These are phyloP conservation scores for Physocephala rufipes DNA, from an alignment of 2,888 invertebrate species.

Conservation along the genomic window DNA sequence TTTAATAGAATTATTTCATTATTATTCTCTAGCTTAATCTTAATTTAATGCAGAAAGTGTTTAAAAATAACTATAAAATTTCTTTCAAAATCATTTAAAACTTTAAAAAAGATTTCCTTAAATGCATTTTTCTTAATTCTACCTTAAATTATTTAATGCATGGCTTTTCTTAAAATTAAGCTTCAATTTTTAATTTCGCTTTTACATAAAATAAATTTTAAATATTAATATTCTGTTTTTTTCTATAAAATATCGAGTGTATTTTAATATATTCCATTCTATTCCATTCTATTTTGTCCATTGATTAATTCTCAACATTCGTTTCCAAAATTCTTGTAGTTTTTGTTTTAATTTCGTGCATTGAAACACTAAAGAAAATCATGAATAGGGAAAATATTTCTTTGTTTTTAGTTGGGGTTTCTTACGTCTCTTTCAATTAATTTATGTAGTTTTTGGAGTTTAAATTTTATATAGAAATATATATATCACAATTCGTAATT, in stretches of 20 bases:
- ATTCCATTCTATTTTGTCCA: background rate
- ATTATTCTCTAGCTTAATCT: conserved; percentile 4
- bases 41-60: background rate
- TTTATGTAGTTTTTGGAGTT: conserved; percentile 37
- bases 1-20: background rate
- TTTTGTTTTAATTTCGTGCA: conserved; percentile 7
- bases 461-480: conserved; percentile 60
- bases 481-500: conserved; percentile 59
- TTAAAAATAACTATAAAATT: background rate
- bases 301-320: conserved; percentile 17
- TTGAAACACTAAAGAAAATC: conserved; percentile 18
- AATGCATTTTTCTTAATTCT: too few species aligned
- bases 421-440: conserved; percentile 9
- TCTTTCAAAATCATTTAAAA: background rate
- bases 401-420: conserved; percentile 20
- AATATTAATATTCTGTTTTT: background rate
- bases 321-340: conserved; percentile 19
- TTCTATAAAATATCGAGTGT: conserved; percentile 23
- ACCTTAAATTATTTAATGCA: conserved; percentile 19
- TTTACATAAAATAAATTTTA: conserved; percentile 15
- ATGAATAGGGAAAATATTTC: conserved; percentile 6
- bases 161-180: conserved; percentile 23
- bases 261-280: background rate
- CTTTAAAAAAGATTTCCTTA: background rate
- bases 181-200: conserved; percentile 4